Base-by-base conservation (phyloP, 2,797 vertebrate genomes). In the Tangara arthus region DNA sequence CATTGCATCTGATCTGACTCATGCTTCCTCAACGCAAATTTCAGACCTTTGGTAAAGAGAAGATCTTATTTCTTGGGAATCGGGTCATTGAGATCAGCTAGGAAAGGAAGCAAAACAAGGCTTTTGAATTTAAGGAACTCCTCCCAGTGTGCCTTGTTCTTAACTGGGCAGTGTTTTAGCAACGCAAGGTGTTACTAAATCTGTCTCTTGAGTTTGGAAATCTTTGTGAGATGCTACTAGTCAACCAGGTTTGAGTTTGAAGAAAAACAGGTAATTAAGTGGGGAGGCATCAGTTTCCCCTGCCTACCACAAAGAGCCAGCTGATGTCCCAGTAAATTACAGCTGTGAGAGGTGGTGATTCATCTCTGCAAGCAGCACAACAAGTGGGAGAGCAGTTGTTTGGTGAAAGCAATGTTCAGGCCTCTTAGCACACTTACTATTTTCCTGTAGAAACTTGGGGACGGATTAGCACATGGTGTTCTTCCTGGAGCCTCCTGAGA, bases 291-390 rank as follows among this genome's bases (percentile, higher is more conserved):
- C 87, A 49, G 87, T 96, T 95, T 95, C 90, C 89, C 80, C 84
- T 94, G 77, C 52, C 73, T 96, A 81, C 92, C 86, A 61, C 6
- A 39, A 91, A 59, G 56, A 90, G 61, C 60, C 11, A 0, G 55
- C 57, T 91, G 94, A 92, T 94, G 95, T 90, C 88, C 73, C 90
- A 72, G 81, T 95, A 94, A 97, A 96, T 97, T 95, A 90, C 55
- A 92, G 65, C 80, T 96, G 93, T 91, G 6, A 77, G 14, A 84
- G 64, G n/a, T 23, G 68, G 68, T 96, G 89, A 94, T 94, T 97
- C 89, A 92, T 87, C 84, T 89, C 90, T 68, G 37, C 56, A 60
- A 59, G 77, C 47, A 68, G 79, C 59, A 41, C 49, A 88, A 73
- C 70, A 88, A 97, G 88, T 76, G 28, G 21, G n/a, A 83, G 82